Conservation (phyloP, 2,797 vertebrate genomes). For the Aulostomus chinensis region DNA sequence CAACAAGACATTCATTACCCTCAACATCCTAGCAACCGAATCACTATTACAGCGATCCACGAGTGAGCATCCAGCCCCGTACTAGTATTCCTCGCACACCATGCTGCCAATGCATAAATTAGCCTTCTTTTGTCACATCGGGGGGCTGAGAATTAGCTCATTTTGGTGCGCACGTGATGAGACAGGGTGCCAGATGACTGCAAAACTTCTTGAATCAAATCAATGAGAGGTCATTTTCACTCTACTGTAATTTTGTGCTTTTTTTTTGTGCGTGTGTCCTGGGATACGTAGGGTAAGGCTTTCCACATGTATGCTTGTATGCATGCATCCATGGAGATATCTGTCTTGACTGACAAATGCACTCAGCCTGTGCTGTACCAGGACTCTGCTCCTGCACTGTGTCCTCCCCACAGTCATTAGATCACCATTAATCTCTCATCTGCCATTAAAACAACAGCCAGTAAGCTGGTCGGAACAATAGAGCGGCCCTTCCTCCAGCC, state of each 20-base stretch:
- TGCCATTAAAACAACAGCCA: conserved; percentile 73
- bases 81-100: conserved; percentile 39
- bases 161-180: conserved; percentile 55
- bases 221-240: conserved; percentile 26
- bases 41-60: conserved; percentile 67
- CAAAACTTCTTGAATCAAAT: conserved; percentile 53
- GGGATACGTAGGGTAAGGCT: neutral
- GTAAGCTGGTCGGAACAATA: conserved; percentile 53
- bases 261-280: neutral
- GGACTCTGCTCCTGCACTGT: conserved; percentile 64
- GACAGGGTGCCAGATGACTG: conserved; percentile 21
- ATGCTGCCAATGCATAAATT: conserved; percentile 66
- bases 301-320: no score
- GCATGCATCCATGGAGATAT: no score
- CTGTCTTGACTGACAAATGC: conserved; percentile 62
- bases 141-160: conserved; percentile 53
- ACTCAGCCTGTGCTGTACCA: conserved; percentile 38
- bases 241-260: no score
- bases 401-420: conserved; percentile 71
- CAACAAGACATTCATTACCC: conserved; percentile 77
- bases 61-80: conserved; percentile 56
- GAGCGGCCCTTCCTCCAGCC: conserved; percentile 45
- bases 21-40: conserved; percentile 67
- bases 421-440: conserved; percentile 74
- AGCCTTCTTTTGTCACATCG: conserved; percentile 65